Percentiles rank a stretch among this genome's conserved stretches.
Evolutionary conservation across 2,113 vertebrate genomes (phyloP).

Genomic region (Herpailurus yagouaroundi): DNA sequence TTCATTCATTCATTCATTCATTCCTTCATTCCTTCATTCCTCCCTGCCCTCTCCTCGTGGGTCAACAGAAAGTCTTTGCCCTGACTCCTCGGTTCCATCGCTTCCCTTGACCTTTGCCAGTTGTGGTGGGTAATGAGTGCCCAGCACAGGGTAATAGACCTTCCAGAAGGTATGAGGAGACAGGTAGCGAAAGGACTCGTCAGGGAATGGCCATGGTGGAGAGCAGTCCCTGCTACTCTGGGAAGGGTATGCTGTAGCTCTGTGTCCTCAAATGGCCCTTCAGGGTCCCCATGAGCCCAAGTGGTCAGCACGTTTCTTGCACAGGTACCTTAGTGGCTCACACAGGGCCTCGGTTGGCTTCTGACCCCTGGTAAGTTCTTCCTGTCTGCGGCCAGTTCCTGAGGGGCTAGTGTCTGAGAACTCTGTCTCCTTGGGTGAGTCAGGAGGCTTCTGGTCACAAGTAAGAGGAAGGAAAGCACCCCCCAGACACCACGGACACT

Average conservation of each 20-base stretch:
- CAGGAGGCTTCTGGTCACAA: neutral
- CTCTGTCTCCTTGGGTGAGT: neutral
- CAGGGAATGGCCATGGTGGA: neutral
- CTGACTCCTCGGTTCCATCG: neutral
- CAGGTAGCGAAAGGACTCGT: neutral
- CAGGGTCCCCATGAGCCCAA: accelerated
- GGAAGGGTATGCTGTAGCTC: neutral
- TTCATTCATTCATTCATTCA: neutral
- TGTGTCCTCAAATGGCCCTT: neutral
- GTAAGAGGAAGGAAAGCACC: neutral
- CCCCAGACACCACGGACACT: neutral
- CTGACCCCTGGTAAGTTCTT: neutral
- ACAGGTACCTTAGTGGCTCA: neutral
- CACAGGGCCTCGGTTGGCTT: neutral
- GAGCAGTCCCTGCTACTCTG: too few species aligned
- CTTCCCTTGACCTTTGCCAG: neutral
- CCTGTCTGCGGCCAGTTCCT: neutral
- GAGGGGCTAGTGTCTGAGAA: neutral
- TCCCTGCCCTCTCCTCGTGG: neutral
- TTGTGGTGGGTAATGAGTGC: accelerated
- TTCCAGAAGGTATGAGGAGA: neutral
- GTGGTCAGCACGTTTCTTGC: accelerated
- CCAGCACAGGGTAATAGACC: neutral
- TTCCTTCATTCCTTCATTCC: neutral
- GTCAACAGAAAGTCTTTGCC: neutral